These are phyloP conservation scores for Plemyria rubiginata DNA, from an alignment of 2,888 invertebrate genomes.

Conservation along the genomic window DNA sequence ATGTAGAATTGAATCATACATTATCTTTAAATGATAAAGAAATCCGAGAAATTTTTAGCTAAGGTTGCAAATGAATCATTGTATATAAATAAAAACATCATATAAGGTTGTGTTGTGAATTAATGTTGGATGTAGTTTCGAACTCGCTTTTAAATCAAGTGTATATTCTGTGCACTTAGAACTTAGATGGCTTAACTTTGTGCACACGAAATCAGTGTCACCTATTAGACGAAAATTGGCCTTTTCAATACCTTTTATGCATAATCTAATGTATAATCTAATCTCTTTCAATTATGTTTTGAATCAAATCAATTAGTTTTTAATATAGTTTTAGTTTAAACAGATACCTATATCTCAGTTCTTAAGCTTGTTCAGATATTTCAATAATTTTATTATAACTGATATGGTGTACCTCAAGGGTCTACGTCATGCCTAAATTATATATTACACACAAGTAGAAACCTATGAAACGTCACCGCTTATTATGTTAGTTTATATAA, in stretches of 20 bases:
- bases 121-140: conserved; percentile 23
- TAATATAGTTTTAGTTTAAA: conserved; percentile 8
- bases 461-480: neutral
- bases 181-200: conserved; percentile 18
- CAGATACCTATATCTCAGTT: neutral
- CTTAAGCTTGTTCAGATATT: neutral
- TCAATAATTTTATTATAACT: neutral
- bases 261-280: neutral
- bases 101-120: conserved; percentile 36
- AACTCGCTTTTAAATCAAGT: conserved; percentile 16
- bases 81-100: conserved; percentile 17
- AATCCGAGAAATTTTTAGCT: conserved; percentile 18
- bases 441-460: neutral
- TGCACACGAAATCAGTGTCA: conserved; percentile 21
- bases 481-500: too few species aligned
- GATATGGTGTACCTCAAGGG: conserved; percentile 9
- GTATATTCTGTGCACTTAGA: conserved; percentile 16
- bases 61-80: conserved; percentile 27
- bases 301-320: neutral
- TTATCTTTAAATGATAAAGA: conserved; percentile 10
- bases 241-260: conserved; percentile 7
- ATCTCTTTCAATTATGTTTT: conserved; percentile 6
- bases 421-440: conserved; percentile 6
- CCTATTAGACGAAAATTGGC: conserved; percentile 5
- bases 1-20: conserved; percentile 17